A percentile compares a stretch with the other conserved stretches of the same genome.
phyloP scores from a whole-genome alignment of 2,797 vertebrate species.

The Falco peregrinus region DNA sequence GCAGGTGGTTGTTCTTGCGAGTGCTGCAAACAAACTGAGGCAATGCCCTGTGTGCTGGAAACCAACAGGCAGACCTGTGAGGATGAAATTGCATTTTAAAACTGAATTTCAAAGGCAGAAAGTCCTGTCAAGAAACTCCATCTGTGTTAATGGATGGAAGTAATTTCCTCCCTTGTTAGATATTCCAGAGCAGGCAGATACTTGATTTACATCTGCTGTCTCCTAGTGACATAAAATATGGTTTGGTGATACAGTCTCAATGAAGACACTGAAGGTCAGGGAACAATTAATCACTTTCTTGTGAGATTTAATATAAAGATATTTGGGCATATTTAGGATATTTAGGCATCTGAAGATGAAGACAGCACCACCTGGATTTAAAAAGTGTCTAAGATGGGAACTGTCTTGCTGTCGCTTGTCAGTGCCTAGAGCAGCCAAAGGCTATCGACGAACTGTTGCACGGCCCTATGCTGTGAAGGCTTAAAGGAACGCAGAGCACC shows the following conservation, averaged over 20 bases:
- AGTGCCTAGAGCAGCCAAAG: background rate
- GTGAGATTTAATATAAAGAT: background rate
- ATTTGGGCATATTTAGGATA: background rate
- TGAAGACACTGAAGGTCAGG: slow-evolving; percentile 24
- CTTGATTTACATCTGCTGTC: background rate
- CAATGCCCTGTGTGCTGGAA: background rate
- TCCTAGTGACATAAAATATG: slow-evolving; percentile 7
- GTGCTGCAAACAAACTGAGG: background rate
- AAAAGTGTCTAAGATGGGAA: background rate
- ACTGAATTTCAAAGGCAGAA: background rate
- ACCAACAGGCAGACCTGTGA: background rate
- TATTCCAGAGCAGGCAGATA: slow-evolving; percentile 6
- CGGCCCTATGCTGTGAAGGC: background rate
- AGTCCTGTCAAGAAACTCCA: background rate
- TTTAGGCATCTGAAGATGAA: background rate
- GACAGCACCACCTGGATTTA: background rate
- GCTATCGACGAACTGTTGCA: background rate
- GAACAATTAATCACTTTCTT: background rate
- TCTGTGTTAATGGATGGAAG: background rate
- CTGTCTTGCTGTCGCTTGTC: background rate
- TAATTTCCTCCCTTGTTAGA: slow-evolving; percentile 26
- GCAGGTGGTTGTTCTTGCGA: background rate
- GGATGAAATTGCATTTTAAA: background rate
- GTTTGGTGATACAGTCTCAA: slow-evolving; percentile 14
- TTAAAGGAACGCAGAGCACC: background rate